Base-by-base conservation (phyloP, 1,140 invertebrate species). In the Drosophila equinoxialis region DNA sequence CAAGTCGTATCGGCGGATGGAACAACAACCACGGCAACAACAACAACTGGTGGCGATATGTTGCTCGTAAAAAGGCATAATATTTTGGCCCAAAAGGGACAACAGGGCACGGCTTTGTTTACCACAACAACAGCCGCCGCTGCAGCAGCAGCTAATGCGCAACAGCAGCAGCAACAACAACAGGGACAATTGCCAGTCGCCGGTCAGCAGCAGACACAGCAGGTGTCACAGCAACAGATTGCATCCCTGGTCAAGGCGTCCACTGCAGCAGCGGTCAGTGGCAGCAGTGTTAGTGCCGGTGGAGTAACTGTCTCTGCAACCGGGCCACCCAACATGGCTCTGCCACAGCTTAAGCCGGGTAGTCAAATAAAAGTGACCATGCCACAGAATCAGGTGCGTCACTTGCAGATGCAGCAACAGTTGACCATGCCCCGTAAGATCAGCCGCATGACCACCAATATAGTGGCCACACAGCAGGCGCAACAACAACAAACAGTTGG, bases 51-150 rank as follows among this genome's bases (percentile, higher is more conserved):
- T 1, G 79, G 83, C 1, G 96, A 96, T 84, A 94, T 97, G 93
- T 94, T 95, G 8, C 70, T 96, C 14, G 90, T 96, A 0, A 96
- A 96, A 74, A 93, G 94, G 14, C 95, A 96, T 69, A 93, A 94
- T 17, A 94, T 94, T 30, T 79, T 94, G 45, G 85, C 90, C 35
- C 94, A 94, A 64, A 94, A 95, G 66, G 92, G 92, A 1, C 93
- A 94, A 48, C 59, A 93, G 93, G 42, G 92, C 79, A 58, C 93
- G 92, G 68, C 91, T 51, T 55, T 91, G 6, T 92, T 90, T n/a
- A 81, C 91, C 1, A 91, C 90, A 3, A 78, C 82, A 6, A 81
- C 71, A 71, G 20, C 74, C 42, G 67, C 55, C 33, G 65, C 14
- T 10, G 57, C 41, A 75, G 62, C 74, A 76, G 33, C 70, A 72